Evolutionary conservation across 2,888 invertebrate genomes (phyloP).

Genomic region (Campoplex nolae): DNA sequence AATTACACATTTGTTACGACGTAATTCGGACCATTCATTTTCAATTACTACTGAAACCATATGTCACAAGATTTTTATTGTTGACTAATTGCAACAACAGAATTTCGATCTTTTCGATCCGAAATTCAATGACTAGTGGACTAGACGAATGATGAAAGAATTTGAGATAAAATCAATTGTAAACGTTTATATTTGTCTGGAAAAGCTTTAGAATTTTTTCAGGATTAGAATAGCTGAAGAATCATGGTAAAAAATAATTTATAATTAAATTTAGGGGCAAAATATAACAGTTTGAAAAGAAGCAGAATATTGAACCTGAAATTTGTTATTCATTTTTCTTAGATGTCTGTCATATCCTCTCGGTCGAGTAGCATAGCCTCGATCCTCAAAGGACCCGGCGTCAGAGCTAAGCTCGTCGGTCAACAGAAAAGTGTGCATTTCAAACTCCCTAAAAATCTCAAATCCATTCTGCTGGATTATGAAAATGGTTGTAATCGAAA

Average conservation of each 20-base stretch:
- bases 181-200: not conserved
- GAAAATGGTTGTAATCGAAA: conserved; percentile 82
- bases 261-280: not conserved
- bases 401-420: conserved; percentile 75
- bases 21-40: not conserved
- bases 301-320: not conserved
- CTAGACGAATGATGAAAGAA: not conserved
- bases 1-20: not conserved
- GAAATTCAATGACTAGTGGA: not conserved
- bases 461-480: conserved; percentile 84
- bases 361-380: conserved; percentile 80
- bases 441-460: conserved; percentile 85
- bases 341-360: conserved; percentile 83
- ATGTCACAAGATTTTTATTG: conserved; percentile 2
- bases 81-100: not conserved
- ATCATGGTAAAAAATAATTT: not conserved
- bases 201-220: not conserved
- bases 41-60: not conserved
- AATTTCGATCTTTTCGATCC: not conserved
- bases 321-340: conserved; percentile 51
- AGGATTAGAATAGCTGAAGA: not conserved
- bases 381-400: conserved; percentile 78
- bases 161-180: not conserved
- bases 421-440: conserved; percentile 83
- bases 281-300: not conserved